Conservation (phyloP, 2,888 invertebrate genomes). For the Callyntrura sp. region DNA sequence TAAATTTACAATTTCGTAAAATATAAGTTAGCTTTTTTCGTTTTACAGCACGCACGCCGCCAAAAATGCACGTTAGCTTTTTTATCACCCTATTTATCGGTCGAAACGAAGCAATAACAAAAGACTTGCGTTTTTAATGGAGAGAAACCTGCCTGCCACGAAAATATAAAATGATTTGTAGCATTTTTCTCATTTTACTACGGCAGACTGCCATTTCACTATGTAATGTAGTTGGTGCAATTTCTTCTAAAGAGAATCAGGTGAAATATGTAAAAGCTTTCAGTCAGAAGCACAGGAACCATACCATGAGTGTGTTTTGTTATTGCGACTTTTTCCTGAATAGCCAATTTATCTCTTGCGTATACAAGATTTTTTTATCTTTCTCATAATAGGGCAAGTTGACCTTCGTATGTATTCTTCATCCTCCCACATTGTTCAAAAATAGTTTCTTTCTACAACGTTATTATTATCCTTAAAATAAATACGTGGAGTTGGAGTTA, state of each 20-base stretch:
- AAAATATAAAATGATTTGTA: constrained; percentile 7
- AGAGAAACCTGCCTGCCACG: neutral
- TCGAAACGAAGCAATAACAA: neutral
- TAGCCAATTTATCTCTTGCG: constrained; percentile 49
- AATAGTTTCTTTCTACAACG: neutral
- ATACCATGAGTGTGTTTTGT: neutral
- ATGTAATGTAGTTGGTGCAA: neutral
- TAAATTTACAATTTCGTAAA: neutral
- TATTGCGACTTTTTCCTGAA: constrained; percentile 20
- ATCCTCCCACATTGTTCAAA: neutral
- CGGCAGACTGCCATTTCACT: too few species aligned
- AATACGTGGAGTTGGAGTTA: neutral
- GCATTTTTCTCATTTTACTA: neutral
- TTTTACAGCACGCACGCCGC: neutral
- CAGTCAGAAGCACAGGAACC: neutral
- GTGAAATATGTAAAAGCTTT: neutral
- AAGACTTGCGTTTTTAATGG: neutral
- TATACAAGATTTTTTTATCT: constrained; percentile 5
- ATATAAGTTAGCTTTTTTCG: neutral
- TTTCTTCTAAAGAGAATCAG: neutral
- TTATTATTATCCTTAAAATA: constrained; percentile 17
- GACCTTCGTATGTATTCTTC: constrained; percentile 3
- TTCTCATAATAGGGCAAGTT: neutral
- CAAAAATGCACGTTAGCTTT: neutral
- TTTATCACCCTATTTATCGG: constrained; percentile 18